Evolutionary conservation across 2,888 invertebrate genomes (phyloP), one percentile per base, ranked within the genome.

Genomic region (Salticus scenicus): DNA sequence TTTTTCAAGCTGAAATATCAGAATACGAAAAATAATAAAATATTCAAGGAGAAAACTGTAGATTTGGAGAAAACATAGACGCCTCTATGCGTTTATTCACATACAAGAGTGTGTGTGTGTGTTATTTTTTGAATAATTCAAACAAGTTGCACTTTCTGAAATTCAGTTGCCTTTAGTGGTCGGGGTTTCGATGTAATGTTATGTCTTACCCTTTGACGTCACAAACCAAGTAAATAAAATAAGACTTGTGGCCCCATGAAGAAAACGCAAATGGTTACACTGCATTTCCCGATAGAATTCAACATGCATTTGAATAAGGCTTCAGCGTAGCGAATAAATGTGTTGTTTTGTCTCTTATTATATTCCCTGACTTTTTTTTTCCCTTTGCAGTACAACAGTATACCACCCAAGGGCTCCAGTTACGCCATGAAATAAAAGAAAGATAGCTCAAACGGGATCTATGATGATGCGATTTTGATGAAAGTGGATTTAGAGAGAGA

Each of bases 191-290:
- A 57, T n/a, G n/a, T n/a, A n/a, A n/a, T n/a, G 24, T 20, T 57
- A 24, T 7, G 20, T 24, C 1, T 24, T 5, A 5, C 57, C 24
- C 24, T 12, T 5, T 57, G 57, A 57, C 57, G 57, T 57, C 57
- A 57, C 24, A 4, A 24, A 24, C 4, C 20, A 24, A 57, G 24
- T 57, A 24, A 57, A 57, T 57, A 57, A 83, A 83, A 83, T 47
- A 83, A 64, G 57, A 83, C 82, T 72, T 76, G 82, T 81, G 72
- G 81, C 74, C 57, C 57, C 66, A 63, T 27, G 41, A 57, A 71
- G 70, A 20, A 37, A 77, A 66, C 66, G 66, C 31, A 67, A n/a
- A 17, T 8, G 69, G 77, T 70, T 77, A 77, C 20, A n/a, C 37
- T 8, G 57, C 41, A 71, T 33, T 80, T 37, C 80, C 80, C n/a